These are phyloP conservation scores for Bellardia pandia DNA, from an alignment of 2,888 invertebrate genomes.

Conservation along the genomic window DNA sequence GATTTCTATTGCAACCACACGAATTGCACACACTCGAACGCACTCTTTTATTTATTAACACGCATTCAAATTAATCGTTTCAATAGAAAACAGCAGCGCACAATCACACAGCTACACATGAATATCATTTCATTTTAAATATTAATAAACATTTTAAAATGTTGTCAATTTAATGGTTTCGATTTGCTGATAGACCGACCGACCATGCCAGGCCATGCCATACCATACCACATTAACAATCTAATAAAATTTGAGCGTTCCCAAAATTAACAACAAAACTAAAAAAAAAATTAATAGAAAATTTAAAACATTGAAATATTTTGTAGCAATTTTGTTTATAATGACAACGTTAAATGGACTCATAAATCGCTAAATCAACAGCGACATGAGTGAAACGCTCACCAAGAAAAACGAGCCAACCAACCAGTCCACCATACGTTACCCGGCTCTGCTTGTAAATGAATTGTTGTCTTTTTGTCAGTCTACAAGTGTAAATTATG, in stretches of 20 bases:
- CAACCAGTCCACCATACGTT: background rate
- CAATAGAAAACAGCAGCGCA: slow-evolving; percentile 22
- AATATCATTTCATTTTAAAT: slow-evolving; percentile 15
- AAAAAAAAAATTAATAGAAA: slow-evolving; percentile 48
- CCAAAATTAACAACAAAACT: slow-evolving; percentile 18
- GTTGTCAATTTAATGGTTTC: slow-evolving; percentile 76
- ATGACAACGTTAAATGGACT: slow-evolving; percentile 68
- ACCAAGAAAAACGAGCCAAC: slow-evolving; percentile 13
- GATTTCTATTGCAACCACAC: slow-evolving; percentile 17
- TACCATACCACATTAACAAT: slow-evolving; percentile 72
- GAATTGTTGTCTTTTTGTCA: slow-evolving; percentile 32
- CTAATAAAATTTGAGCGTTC: slow-evolving; percentile 38
- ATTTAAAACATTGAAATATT: slow-evolving; percentile 64
- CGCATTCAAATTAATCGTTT: slow-evolving; percentile 33
- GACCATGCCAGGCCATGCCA: slow-evolving; percentile 37
- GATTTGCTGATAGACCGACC: slow-evolving; percentile 77
- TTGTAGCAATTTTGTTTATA: slow-evolving; percentile 66
- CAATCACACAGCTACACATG: background rate
- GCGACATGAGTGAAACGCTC: slow-evolving; percentile 56
- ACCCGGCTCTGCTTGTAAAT: slow-evolving; percentile 6
- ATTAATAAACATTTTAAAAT: slow-evolving; percentile 66
- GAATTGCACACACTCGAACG: background rate
- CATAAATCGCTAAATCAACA: slow-evolving; percentile 72
- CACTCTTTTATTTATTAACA: background rate
- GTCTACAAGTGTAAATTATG: slow-evolving; percentile 49